Evolutionary conservation across 2,888 invertebrate genomes (phyloP).

Genomic region (Apoderus coryli): DNA sequence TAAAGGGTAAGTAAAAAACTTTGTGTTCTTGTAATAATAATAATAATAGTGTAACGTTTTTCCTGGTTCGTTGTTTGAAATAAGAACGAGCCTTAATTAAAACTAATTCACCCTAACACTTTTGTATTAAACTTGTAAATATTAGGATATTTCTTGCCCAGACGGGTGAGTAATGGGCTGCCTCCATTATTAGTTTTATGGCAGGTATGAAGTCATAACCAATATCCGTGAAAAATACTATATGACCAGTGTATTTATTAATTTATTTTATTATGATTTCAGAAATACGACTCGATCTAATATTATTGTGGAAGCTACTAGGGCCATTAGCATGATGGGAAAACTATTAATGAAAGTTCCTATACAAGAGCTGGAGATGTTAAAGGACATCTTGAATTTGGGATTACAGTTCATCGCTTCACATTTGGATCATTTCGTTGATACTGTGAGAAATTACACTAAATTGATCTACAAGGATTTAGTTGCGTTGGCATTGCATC

Average conservation of each 20-base stretch:
- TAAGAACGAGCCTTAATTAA: too few relatives aligned
- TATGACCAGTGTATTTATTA: too few relatives aligned
- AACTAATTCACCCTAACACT: too few relatives aligned
- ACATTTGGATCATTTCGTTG: slow-evolving; percentile 48
- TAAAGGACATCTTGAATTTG: slow-evolving; percentile 21
- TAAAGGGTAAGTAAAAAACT: slow-evolving; percentile 22
- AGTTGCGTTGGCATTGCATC: slow-evolving; percentile 28
- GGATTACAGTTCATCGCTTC: slow-evolving; percentile 38
- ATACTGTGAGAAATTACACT: slow-evolving; percentile 45
- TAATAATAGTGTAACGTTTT: too few relatives aligned
- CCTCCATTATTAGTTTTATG: too few relatives aligned
- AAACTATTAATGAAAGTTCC: slow-evolving; percentile 21
- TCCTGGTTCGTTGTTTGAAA: too few relatives aligned
- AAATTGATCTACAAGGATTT: slow-evolving; percentile 37
- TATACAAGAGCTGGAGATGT: slow-evolving; percentile 19
- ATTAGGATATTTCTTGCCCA: too few relatives aligned
- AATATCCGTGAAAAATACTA: too few relatives aligned
- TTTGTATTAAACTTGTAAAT: too few relatives aligned
- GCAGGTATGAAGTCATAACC: too few relatives aligned
- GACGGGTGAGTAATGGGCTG: too few relatives aligned
- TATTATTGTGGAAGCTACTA: slow-evolving; percentile 25
- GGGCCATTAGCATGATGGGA: slow-evolving; percentile 22
- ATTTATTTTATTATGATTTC: slow-evolving; percentile 13
- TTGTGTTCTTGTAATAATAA: slow-evolving; percentile 4
- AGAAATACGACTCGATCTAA: slow-evolving; percentile 24